Conservation (phyloP, 1,140 invertebrate genomes). For the Riptortus pedestris region DNA sequence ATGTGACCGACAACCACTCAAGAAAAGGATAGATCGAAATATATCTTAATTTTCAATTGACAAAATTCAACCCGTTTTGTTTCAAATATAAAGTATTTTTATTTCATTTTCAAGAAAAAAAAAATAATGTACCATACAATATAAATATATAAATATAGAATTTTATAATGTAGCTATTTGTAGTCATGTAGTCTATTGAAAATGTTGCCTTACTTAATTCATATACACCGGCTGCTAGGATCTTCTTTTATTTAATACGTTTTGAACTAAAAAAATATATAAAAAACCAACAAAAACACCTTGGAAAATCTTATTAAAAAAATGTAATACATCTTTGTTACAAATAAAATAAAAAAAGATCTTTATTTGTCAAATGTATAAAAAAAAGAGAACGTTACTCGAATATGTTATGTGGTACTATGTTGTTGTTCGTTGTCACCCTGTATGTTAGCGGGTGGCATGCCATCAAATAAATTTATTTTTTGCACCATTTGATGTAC, state of each 20-base stretch:
- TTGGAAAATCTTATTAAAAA: too few species aligned
- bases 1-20: too few species aligned
- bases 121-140: slow-evolving; percentile 14
- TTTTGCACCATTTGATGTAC: slow-evolving; percentile 19
- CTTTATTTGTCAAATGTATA: too few species aligned
- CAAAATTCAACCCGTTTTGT: too few species aligned
- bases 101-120: background rate
- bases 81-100: too few species aligned
- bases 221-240: slow-evolving; percentile 16
- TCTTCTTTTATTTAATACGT: background rate
- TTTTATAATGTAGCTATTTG: slow-evolving; percentile 23
- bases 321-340: too few species aligned
- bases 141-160: slow-evolving; percentile 16
- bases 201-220: slow-evolving; percentile 23
- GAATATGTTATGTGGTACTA: slow-evolving; percentile 17
- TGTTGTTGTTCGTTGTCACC: slow-evolving; percentile 11
- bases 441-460: slow-evolving; percentile 9
- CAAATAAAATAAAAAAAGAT: too few species aligned
- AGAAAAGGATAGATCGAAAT: too few species aligned
- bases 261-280: too few species aligned
- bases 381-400: too few species aligned
- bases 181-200: slow-evolving; percentile 23
- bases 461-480: slow-evolving; percentile 20
- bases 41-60: too few species aligned
- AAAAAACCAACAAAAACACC: too few species aligned